Conservation (phyloP, 2,113 vertebrate species). For the Osmerus mordax region DNA sequence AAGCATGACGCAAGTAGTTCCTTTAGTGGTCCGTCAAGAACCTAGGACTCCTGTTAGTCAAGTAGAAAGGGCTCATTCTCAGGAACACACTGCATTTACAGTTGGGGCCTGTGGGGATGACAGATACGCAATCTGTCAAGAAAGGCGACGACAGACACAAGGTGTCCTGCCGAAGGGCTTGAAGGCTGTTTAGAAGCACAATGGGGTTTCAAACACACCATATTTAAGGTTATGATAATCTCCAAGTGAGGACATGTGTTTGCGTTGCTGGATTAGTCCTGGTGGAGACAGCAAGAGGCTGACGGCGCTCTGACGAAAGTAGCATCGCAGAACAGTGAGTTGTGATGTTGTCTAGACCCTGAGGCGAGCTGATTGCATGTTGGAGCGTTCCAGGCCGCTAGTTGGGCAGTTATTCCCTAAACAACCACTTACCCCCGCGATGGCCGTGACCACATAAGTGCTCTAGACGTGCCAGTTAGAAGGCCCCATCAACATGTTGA, state of each 20-base stretch:
- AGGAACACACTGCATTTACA: too few species aligned
- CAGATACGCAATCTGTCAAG: too few species aligned
- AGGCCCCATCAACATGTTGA: neutral
- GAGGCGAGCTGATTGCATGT: constrained; percentile 17
- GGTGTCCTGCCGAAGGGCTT: too few species aligned
- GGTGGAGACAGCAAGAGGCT: too few species aligned
- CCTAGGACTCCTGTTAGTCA: neutral
- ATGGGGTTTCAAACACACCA: too few species aligned
- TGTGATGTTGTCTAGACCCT: constrained; percentile 17
- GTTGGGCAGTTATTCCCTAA: constrained; percentile 10
- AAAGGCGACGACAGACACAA: too few species aligned
- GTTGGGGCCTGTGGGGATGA: too few species aligned
- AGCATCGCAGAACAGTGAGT: neutral
- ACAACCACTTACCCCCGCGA: neutral
- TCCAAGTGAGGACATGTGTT: too few species aligned
- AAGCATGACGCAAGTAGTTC: neutral
- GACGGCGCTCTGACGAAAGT: too few species aligned
- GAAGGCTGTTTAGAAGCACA: too few species aligned
- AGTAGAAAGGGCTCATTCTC: neutral
- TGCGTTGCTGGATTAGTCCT: too few species aligned
- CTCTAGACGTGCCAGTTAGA: neutral
- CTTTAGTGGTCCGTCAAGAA: neutral
- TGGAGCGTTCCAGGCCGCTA: constrained; percentile 1
- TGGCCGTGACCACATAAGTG: neutral
- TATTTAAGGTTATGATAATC: too few species aligned